These are phyloP conservation scores for Agraylea sexmaculata DNA, from an alignment of 1,140 invertebrate species.

Conservation along the genomic window DNA sequence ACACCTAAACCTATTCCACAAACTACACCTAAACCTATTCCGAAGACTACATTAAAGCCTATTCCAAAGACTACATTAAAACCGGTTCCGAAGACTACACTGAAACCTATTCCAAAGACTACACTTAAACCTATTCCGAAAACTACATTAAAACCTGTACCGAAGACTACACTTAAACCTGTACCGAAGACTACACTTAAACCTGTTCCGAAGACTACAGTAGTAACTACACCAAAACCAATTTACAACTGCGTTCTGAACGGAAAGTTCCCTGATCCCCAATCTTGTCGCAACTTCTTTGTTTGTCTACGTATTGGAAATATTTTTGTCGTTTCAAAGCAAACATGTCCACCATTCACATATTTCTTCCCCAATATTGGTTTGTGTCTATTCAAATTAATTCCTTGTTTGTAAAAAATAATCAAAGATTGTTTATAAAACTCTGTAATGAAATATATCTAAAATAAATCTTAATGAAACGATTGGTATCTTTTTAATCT, in stretches of 20 bases:
- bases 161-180: too few relatives aligned
- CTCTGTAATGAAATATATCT: background rate
- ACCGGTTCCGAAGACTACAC: too few relatives aligned
- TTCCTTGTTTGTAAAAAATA: background rate
- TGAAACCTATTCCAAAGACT: too few relatives aligned
- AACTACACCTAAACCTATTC: too few relatives aligned
- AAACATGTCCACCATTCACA: background rate
- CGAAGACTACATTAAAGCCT: too few relatives aligned
- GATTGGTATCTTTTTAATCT: background rate
- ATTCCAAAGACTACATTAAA: too few relatives aligned
- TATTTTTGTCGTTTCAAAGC: background rate
- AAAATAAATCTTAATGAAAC: background rate
- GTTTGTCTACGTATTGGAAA: background rate
- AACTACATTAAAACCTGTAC: too few relatives aligned
- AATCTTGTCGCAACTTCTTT: conserved; percentile 2
- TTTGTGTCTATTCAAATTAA: background rate
- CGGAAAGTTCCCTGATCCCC: background rate
- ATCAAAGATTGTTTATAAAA: background rate
- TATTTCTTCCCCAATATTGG: background rate
- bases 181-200: too few relatives aligned
- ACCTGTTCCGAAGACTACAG: too few relatives aligned
- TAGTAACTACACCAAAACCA: too few relatives aligned
- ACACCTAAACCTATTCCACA: too few relatives aligned
- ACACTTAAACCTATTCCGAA: too few relatives aligned
- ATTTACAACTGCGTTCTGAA: background rate